Percentiles rank a stretch among this genome's conserved stretches.
Evolutionary conservation across 35 echinoderm and acorn worm species (phyloP).

Genomic region (Heliocidaris tuberculata): DNA sequence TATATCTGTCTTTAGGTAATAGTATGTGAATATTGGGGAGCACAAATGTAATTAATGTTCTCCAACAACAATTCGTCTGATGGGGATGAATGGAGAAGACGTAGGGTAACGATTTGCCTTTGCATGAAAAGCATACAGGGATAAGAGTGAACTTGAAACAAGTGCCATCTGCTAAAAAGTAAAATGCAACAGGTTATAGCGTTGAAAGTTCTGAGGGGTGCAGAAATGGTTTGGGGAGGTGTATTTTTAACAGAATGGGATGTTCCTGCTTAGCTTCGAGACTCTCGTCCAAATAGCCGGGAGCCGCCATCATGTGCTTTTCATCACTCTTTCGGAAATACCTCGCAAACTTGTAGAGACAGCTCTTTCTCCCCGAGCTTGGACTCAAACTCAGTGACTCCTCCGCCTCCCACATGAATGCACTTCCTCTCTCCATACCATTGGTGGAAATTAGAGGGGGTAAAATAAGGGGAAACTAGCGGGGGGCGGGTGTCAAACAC

Average conservation of each 20-base stretch:
- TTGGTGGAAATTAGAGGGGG: not conserved
- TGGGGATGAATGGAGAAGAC: no score
- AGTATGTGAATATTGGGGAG: no score
- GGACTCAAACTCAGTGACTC: slow-evolving; percentile 32
- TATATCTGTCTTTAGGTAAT: no score
- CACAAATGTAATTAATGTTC: no score
- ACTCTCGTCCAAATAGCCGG: slow-evolving; percentile 1
- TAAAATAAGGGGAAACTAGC: not conserved
- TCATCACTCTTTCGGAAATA: slow-evolving; percentile 39
- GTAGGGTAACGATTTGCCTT: no score
- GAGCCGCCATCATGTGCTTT: slow-evolving; percentile 8
- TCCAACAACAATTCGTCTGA: no score
- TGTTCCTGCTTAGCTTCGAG: not conserved
- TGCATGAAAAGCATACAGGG: no score
- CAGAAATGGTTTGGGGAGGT: not conserved
- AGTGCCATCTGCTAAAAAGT: not conserved
- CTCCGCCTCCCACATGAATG: not conserved
- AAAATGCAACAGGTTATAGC: not conserved
- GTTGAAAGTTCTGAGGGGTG: not conserved
- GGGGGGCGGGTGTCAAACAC: not conserved
- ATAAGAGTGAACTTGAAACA: not conserved
- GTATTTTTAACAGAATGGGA: slow-evolving; percentile 12
- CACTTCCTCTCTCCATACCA: slow-evolving; percentile 24
- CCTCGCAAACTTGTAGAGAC: slow-evolving; percentile 50
- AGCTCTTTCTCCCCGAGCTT: slow-evolving; percentile 22